These are phyloP conservation scores for Microhierax caerulescens DNA, from an alignment of 2,797 vertebrate genomes.

Conservation along the genomic window DNA sequence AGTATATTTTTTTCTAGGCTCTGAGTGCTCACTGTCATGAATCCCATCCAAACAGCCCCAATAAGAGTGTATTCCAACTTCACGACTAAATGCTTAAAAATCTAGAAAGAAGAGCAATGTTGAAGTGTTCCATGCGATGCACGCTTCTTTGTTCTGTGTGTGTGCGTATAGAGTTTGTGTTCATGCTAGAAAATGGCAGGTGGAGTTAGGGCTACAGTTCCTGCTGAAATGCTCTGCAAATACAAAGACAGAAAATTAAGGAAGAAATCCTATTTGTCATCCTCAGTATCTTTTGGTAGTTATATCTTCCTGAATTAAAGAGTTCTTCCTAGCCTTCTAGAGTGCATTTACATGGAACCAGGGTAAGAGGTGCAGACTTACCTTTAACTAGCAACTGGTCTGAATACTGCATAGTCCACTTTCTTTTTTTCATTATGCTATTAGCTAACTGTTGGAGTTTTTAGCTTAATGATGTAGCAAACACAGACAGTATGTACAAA, in stretches of 20 bases:
- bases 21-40: not conserved
- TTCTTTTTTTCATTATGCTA: not conserved
- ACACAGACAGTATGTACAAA: not conserved
- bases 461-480: not conserved
- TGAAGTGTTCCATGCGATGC: not conserved
- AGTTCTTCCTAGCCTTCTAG: not conserved
- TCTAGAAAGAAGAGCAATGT: not conserved
- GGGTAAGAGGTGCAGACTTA: not conserved
- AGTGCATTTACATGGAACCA: not conserved
- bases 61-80: not conserved
- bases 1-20: not conserved
- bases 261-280: not conserved
- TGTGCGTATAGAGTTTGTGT: not conserved
- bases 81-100: not conserved
- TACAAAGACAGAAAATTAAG: not conserved
- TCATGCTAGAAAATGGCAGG: not conserved
- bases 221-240: not conserved
- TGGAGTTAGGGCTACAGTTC: not conserved
- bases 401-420: not conserved
- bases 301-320: not conserved
- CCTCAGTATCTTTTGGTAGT: not conserved
- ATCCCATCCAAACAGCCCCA: not conserved
- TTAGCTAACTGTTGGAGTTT: not conserved
- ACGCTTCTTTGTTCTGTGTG: not conserved
- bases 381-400: not conserved